These are phyloP conservation scores for Puntigrus tetrazona DNA, from an alignment of 2,113 vertebrate genomes.

Conservation along the genomic window DNA sequence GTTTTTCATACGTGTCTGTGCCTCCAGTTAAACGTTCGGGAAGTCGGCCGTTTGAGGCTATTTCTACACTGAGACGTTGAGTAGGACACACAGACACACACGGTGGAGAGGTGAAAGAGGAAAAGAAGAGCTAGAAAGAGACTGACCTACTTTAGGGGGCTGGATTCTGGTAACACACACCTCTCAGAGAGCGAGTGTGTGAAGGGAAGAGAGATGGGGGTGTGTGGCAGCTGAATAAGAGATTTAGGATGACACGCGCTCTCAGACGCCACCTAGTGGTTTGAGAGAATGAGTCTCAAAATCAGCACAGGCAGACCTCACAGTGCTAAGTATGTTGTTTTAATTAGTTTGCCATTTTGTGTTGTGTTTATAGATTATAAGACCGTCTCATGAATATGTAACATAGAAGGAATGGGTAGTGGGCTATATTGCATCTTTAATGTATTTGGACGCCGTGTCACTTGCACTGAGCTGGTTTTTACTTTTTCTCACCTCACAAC, in stretches of 20 bases:
- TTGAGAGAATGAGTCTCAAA: neutral
- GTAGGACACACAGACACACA: neutral
- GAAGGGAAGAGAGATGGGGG: conserved; percentile 14
- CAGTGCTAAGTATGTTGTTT: neutral
- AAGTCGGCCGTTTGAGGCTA: neutral
- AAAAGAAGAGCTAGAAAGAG: conserved; percentile 33
- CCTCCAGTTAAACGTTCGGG: neutral
- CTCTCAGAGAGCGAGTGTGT: conserved; percentile 8
- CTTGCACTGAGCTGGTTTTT: neutral
- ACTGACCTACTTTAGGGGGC: conserved; percentile 38
- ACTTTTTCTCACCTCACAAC: too few species aligned
- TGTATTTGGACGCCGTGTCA: neutral
- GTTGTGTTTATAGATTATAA: neutral
- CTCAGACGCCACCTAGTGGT: conserved; percentile 21
- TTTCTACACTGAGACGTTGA: neutral
- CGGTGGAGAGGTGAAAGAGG: conserved; percentile 9
- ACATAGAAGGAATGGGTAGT: neutral
- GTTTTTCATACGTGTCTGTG: neutral
- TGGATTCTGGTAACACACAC: conserved; percentile 36
- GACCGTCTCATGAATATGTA: neutral
- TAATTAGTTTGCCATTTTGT: neutral
- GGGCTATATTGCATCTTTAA: neutral
- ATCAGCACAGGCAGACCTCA: neutral
- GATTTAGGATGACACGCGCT: neutral
- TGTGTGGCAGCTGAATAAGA: conserved; percentile 20